A percentile compares a stretch with the other conserved stretches of the same genome.
Evolutionary conservation across 2,113 vertebrate genomes (phyloP).

Genomic region (Typhlomys cinereus): DNA sequence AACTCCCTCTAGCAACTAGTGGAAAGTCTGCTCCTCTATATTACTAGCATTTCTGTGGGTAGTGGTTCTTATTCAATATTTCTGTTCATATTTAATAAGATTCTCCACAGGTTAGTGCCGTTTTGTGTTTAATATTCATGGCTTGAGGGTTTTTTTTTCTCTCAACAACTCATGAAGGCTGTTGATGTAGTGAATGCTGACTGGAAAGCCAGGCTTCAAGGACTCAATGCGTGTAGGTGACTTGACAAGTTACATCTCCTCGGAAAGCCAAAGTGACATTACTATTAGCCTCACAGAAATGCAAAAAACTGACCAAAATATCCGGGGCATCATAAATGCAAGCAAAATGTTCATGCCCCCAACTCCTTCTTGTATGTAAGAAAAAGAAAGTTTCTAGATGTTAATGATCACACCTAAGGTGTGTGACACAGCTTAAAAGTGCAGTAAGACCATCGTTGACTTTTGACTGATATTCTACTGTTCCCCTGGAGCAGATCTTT

Average conservation of each 20-base stretch:
- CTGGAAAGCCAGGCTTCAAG: neutral
- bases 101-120: neutral
- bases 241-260: neutral
- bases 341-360: neutral
- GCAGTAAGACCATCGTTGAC: neutral
- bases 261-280: neutral
- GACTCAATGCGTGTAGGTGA: neutral
- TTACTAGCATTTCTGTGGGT: neutral
- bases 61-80: neutral
- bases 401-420: neutral
- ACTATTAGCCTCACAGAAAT: neutral
- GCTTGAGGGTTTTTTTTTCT: conserved; percentile 2
- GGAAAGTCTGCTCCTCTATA: neutral
- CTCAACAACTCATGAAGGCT: neutral
- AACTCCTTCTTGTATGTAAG: neutral
- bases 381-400: neutral
- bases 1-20: neutral
- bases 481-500: rapidly evolving
- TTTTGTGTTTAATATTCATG: neutral
- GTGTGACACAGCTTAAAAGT: neutral
- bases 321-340: neutral
- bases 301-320: neutral
- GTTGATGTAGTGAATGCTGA: neutral
- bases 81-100: conserved; percentile 35
- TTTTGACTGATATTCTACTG: neutral